Conservation (phyloP, 2,888 invertebrate genomes). For the Entomobrya proxima region DNA sequence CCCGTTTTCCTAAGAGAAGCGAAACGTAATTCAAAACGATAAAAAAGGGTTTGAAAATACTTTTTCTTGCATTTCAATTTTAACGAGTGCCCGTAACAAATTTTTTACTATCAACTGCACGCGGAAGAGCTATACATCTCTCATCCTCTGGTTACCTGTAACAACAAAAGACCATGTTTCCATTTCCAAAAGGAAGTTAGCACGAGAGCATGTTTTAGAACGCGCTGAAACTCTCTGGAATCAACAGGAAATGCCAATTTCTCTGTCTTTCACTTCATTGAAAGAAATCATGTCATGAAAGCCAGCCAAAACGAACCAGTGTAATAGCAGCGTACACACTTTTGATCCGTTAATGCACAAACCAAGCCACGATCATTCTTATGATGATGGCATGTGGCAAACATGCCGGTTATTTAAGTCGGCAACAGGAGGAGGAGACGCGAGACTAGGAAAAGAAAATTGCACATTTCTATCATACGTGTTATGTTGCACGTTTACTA, state of each 20-base stretch:
- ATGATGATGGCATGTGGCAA: no score
- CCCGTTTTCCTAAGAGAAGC: not conserved
- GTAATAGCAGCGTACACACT: no score
- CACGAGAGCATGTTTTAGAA: no score
- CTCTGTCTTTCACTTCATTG: not conserved
- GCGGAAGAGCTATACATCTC: no score
- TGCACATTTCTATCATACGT: not conserved
- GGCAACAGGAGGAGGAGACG: not conserved
- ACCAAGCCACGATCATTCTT: no score
- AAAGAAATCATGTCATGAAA: not conserved
- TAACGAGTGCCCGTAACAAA: not conserved
- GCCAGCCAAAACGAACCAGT: no score
- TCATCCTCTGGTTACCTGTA: no score
- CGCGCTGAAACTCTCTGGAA: not conserved
- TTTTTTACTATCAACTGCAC: not conserved
- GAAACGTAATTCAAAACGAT: not conserved
- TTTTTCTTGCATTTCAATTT: not conserved
- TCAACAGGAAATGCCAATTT: not conserved
- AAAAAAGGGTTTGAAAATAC: not conserved
- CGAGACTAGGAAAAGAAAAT: not conserved
- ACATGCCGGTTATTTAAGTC: constrained; percentile 1
- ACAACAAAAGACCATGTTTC: no score
- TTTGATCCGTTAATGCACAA: no score
- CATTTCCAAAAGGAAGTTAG: no score
- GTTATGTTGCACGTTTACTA: not conserved